Evolutionary conservation across 2,797 vertebrate species (phyloP).

Genomic region (Spheniscus humboldti): DNA sequence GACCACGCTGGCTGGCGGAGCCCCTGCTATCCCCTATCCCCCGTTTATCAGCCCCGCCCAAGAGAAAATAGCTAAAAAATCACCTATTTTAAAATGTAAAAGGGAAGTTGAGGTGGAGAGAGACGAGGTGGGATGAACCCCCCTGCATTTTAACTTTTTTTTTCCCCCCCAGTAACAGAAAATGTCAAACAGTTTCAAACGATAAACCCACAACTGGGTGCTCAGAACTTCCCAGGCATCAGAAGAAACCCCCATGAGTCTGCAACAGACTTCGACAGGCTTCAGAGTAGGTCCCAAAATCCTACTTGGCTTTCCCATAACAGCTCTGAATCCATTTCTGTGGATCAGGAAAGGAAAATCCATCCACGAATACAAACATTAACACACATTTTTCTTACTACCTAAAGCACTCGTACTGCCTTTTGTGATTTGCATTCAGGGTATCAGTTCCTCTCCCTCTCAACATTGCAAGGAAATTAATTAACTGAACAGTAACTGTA

Average conservation of each 20-base stretch:
- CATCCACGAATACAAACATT: background rate
- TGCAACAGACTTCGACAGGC: background rate
- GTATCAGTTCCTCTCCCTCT: slow-evolving; percentile 50
- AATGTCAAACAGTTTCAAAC: background rate
- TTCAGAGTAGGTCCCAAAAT: background rate
- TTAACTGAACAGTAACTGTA: slow-evolving; percentile 46
- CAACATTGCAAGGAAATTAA: slow-evolving; percentile 21
- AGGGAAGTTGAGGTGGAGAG: background rate
- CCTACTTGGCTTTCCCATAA: fast-evolving
- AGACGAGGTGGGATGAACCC: background rate
- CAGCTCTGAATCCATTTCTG: background rate
- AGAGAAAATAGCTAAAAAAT: background rate
- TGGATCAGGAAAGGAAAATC: background rate
- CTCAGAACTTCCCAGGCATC: background rate
- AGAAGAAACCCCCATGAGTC: background rate
- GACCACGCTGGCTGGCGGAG: background rate
- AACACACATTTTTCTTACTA: background rate
- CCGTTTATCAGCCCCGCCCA: too few relatives aligned
- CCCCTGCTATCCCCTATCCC: background rate
- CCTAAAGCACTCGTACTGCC: background rate
- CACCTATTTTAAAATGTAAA: background rate
- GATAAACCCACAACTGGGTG: background rate
- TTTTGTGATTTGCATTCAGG: slow-evolving; percentile 43
- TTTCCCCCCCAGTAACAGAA: background rate
- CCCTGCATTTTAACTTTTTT: too few relatives aligned